These are phyloP conservation scores for Limnephilus rhombicus DNA, from an alignment of 2,888 invertebrate species.

Conservation along the genomic window DNA sequence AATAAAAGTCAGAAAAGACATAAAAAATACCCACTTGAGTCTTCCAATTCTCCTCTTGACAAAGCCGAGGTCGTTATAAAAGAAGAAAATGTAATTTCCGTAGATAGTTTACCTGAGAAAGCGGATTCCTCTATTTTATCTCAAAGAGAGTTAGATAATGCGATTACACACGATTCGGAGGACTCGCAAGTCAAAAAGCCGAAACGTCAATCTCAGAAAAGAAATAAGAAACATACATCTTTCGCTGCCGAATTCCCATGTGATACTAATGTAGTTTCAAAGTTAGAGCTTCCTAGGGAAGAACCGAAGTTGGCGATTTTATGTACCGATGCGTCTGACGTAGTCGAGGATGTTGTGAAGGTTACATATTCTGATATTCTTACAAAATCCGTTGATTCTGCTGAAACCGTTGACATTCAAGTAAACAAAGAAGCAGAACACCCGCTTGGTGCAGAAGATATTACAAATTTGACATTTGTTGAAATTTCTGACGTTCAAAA, in stretches of 20 bases:
- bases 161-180: slow-evolving; percentile 14
- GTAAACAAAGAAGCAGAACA: not conserved
- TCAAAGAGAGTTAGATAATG: not conserved
- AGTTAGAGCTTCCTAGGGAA: not conserved
- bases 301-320: not conserved
- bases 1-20: slow-evolving; percentile 46
- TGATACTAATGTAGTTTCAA: not conserved
- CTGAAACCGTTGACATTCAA: not conserved
- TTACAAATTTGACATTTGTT: not conserved
- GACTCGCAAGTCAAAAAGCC: slow-evolving; percentile 53
- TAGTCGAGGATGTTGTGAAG: not conserved
- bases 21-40: slow-evolving; percentile 67
- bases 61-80: not conserved
- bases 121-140: not conserved
- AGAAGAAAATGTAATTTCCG: not conserved
- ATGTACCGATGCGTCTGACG: not conserved
- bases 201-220: slow-evolving; percentile 58
- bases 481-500: not conserved
- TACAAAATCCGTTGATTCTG: not conserved
- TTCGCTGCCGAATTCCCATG: slow-evolving; percentile 18
- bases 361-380: not conserved
- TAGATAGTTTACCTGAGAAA: not conserved
- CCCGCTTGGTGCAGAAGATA: not conserved
- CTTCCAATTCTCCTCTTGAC: slow-evolving; percentile 70
- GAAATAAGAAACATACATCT: slow-evolving; percentile 50